Evolutionary conservation across 2,888 invertebrate genomes (phyloP), one percentile per base, ranked within the genome.

Genomic region (Busseola fusca): DNA sequence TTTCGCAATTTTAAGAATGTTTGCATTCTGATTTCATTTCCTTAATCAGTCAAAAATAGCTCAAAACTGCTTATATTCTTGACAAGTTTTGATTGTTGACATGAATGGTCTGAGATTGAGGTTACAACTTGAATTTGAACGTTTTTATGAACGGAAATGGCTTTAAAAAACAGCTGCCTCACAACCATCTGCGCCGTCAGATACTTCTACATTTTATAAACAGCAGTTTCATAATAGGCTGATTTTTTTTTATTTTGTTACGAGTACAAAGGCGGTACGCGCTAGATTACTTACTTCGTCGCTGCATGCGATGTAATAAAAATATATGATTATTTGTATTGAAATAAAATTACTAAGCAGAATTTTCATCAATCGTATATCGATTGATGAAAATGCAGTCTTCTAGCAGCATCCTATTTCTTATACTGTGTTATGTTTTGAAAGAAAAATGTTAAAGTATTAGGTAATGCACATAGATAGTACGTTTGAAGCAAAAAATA

Each of bases 251-350:
- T 59, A 66, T 60, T 73, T 60, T 52, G 52, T 45, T 30, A 52
- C 4, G n/a, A n/a, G n/a, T n/a, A n/a, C n/a, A 57, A 58, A 42
- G 27, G 27, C 21, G 16, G 54, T n/a, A 30, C 42, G 42, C 27
- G n/a, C 34, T 45, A 78, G 40, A 69, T 71, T 67, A 62, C 48
- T 69, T 57, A 42, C 16, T 69, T 71, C 42, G 18, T 25, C 25
- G 37, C 34, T 64, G 45, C 57, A 60, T 50, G 56, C 72, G 40
- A 69, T 54, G 34, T 56, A 73, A 64, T 73, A 62, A 60, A 27
- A 69, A 69, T 54, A 52, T 70, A 2, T n/a, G 7, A n/a, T 76
- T 59, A 67, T 45, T 54, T 40, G 58, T 67, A 56, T 16, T 30
- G 2, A 50, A 50, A n/a, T 50, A 56, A 14, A 25, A 72, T 30